Percentiles rank a stretch among this genome's conserved stretches.
Evolutionary conservation across 2,888 invertebrate species (phyloP).

Genomic region (Lasioglossum pauxillum): DNA sequence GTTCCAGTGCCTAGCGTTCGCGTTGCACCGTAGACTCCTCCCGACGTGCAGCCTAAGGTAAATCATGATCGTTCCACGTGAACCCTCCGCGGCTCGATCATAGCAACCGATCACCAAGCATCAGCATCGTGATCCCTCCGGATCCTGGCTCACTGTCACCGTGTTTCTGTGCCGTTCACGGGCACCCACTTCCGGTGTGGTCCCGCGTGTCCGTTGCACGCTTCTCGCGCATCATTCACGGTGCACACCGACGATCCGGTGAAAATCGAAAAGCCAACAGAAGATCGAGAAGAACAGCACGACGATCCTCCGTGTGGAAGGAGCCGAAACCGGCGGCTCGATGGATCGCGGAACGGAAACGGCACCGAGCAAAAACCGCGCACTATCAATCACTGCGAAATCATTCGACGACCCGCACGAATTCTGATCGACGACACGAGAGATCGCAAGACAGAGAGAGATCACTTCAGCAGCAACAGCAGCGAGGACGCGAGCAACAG

Average conservation of each 20-base stretch:
- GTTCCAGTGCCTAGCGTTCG: conserved; percentile 74
- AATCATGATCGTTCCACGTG: conserved; percentile 81
- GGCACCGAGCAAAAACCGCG: neutral
- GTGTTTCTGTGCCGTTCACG: conserved; percentile 16
- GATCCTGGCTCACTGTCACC: neutral
- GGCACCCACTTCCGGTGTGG: conserved; percentile 29
- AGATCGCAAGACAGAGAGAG: neutral
- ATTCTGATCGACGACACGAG: neutral
- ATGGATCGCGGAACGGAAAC: conserved; percentile 12
- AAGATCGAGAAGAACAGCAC: neutral
- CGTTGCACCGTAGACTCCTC: conserved; percentile 74
- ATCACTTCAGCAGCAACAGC: neutral
- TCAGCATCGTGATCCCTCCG: conserved; percentile 40
- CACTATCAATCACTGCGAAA: conserved; percentile 19
- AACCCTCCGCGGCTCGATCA: conserved; percentile 72
- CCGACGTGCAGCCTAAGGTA: conserved; percentile 76
- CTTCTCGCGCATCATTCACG: conserved; percentile 35
- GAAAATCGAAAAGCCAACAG: neutral
- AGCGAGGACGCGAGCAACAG: neutral
- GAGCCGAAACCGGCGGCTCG: conserved; percentile 5
- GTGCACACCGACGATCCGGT: neutral
- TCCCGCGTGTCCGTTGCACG: conserved; percentile 32
- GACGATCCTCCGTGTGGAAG: neutral
- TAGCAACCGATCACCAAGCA: conserved; percentile 67
- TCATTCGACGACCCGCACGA: neutral